Evolutionary conservation across 2,113 vertebrate genomes (phyloP).

Genomic region (Dromiciops gliroides): DNA sequence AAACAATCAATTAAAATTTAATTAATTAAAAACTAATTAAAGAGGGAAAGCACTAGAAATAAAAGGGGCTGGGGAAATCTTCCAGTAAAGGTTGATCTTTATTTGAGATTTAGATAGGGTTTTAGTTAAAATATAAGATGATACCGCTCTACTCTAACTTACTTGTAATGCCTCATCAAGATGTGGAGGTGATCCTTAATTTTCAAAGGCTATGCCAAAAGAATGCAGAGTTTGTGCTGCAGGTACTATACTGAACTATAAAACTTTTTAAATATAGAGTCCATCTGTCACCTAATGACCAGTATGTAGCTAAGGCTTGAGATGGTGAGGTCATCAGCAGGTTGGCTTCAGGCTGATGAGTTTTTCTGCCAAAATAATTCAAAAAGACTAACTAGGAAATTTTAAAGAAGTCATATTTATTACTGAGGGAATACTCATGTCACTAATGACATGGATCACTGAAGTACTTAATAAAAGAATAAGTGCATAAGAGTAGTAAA

Average conservation of each 20-base stretch:
- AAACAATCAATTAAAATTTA: not conserved
- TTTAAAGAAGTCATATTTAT: not conserved
- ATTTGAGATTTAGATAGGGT: not conserved
- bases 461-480: not conserved
- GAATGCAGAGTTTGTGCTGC: not conserved
- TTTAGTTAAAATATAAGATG: not conserved
- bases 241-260: not conserved
- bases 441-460: not conserved
- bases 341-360: not conserved
- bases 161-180: not conserved
- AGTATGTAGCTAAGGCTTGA: not conserved
- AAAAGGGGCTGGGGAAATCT: not conserved
- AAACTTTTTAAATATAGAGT: not conserved
- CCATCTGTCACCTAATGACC: not conserved
- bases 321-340: not conserved
- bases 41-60: not conserved
- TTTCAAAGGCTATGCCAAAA: not conserved
- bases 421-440: not conserved
- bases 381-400: not conserved
- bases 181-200: not conserved
- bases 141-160: not conserved
- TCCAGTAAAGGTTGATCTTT: not conserved
- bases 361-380: not conserved
- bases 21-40: too few relatives aligned
- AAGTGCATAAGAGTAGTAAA: not conserved